Base-by-base conservation (phyloP, 2,888 invertebrate species). In the Galerucella pusilla region DNA sequence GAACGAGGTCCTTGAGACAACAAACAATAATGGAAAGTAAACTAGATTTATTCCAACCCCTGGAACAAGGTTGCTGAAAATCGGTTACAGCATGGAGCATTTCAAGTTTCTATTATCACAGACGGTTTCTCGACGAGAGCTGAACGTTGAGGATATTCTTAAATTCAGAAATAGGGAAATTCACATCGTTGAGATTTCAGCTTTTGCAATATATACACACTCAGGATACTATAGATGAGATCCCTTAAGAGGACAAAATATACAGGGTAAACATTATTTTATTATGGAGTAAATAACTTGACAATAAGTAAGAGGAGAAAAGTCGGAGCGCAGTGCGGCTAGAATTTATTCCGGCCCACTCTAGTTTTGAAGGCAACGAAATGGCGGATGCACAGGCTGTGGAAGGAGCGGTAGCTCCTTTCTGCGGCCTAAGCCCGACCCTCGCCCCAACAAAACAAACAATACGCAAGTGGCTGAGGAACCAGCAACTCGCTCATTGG, bases 21-120 rank as follows among this genome's bases (percentile, higher is more conserved):
- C 45, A 42, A 25, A 68, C 68, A 35, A 28, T 68, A 60, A 68
- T 68, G 68, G 60, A 68, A 68, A 68, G 59, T 68, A 68, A 68
- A 68, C 68, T 68, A 59, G 59, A 68, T 60, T 60, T 25, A 68
- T 57, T 60, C 10, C 14, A n/a, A 35, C 10, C 59, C 68, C 68
- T 45, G 57, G 45, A 59, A 68, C 45, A 20, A 42, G 42, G 25
- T 12, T 54, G 11, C 11, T 59, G 68, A 59, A 68, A 60, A 68
- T 68, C 59, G 54, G 49, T 49, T 49, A 35, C 16, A 60, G 35
- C 63, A 35, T 10, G 52, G 16, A 49, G 52, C 64, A 64, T 63
- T 63, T 28, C 57, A 16, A 57, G 16, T 10, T 10, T 57, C 57
- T 57, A 57, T 57, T 20, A 10, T 57, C 16, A 16, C 11, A 57